Evolutionary conservation across 2,797 vertebrate species (phyloP), one percentile per base, ranked within the genome.

Genomic region (Pteropus rufus): DNA sequence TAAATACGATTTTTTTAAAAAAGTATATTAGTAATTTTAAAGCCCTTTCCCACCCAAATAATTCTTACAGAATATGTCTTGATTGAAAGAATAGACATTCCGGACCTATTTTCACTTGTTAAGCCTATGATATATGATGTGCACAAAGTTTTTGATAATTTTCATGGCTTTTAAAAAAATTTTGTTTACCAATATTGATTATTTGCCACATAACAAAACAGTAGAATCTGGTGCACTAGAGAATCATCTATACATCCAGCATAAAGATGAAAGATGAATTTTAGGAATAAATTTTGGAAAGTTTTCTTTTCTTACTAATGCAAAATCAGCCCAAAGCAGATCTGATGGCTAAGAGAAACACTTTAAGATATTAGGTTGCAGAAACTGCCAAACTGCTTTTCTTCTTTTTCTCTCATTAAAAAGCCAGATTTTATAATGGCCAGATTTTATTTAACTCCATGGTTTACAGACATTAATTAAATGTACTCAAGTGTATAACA

Each of bases 301-400:
- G 1, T 75, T 91, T 87, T 94, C 31, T 49, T 84, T 94, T 85
- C 54, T 94, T 76, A 44, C n/a, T 56, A 10, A 60, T 46, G 5
- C 21, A 72, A 92, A 83, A 62, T 73, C n/a, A 54, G 21, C 21
- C 36, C 49, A 81, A 85, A 65, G 11, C 18, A 84, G 29, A 91
- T 3, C 3, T 34, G 26, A 29, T 75, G 39, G 26, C 15, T 87
- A 80, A 72, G 84, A 31, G 12, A 75, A 92, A 41, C 3, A 12
- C 11, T 89, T 34, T 18, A 65, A 75, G 23, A 44, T 70, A 56
- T 49, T 70, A 64, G 44, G 21, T 87, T 67, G 46, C 49, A 90
- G 41, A 62, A 75, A 44, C 2, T 90, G 69, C n/a, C 9, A 49
- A 72, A 15, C 4, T 81, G 21, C 14, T 36, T 69, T 91, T 93